These are phyloP conservation scores for Noctua janthe DNA, from an alignment of 2,888 invertebrate species.

Conservation along the genomic window DNA sequence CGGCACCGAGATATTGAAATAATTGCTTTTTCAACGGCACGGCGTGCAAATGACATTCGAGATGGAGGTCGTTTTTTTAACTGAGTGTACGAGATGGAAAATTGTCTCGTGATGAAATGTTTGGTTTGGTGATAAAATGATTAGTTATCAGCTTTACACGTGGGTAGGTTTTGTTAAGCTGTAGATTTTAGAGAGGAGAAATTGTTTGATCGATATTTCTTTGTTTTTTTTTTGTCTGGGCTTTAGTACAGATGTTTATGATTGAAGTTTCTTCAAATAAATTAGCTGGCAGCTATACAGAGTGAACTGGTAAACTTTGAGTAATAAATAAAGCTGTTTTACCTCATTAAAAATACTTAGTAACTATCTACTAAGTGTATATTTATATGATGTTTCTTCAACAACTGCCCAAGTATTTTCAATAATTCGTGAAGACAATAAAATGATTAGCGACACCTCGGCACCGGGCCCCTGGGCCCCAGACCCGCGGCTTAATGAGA, in stretches of 20 bases:
- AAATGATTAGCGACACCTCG: slow-evolving; percentile 86
- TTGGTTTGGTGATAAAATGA: slow-evolving; percentile 77
- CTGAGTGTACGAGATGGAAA: slow-evolving; percentile 83
- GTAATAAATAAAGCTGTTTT: slow-evolving; percentile 16
- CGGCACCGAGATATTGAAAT: slow-evolving; percentile 89
- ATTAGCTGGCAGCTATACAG: neutral
- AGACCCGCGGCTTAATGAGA: slow-evolving; percentile 81
- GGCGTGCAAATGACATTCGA: slow-evolving; percentile 90
- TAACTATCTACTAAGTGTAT: slow-evolving; percentile 53
- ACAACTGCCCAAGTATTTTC: slow-evolving; percentile 70
- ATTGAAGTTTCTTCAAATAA: slow-evolving; percentile 4
- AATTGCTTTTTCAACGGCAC: slow-evolving; percentile 90
- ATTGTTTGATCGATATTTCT: slow-evolving; percentile 19
- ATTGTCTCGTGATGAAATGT: slow-evolving; percentile 86
- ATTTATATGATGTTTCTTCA: slow-evolving; percentile 45
- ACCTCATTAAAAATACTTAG: slow-evolving; percentile 49
- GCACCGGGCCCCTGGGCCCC: slow-evolving; percentile 56
- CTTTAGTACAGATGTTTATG: neutral
- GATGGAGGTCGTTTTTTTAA: slow-evolving; percentile 90
- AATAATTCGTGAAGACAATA: slow-evolving; percentile 82
- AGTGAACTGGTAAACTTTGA: slow-evolving; percentile 4
- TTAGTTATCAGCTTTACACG: slow-evolving; percentile 55
- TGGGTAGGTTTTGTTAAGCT: slow-evolving; percentile 32
- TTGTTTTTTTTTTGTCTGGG: slow-evolving; percentile 3
- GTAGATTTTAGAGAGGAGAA: slow-evolving; percentile 6